These are phyloP conservation scores for Callopanchax toddi DNA, from an alignment of 2,113 vertebrate genomes.

Conservation along the genomic window DNA sequence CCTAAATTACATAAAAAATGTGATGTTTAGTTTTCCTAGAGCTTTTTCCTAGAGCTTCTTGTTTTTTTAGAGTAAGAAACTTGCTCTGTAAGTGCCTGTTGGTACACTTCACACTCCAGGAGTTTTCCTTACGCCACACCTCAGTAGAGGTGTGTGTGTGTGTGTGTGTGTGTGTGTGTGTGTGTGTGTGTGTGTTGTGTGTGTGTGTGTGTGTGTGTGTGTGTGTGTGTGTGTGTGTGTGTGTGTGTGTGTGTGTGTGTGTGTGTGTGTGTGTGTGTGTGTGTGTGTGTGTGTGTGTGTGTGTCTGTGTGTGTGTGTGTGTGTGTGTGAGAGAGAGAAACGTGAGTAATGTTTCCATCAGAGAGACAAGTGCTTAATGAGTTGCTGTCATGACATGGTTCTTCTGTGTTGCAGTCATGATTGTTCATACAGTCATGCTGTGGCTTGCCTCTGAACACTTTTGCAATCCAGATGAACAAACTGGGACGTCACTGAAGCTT, in stretches of 20 bases:
- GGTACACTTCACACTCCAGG: not conserved
- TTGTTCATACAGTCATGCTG: slow-evolving; percentile 40
- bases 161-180: not conserved
- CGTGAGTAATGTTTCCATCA: not conserved
- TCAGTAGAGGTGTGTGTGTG: not conserved
- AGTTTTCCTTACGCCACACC: not conserved
- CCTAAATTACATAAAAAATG: no score
- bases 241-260: not conserved
- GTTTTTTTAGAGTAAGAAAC: not conserved
- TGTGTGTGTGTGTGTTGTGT: not conserved
- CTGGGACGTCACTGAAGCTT: not conserved
- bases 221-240: not conserved
- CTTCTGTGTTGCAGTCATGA: not conserved
- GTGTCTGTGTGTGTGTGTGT: not conserved
- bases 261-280: not conserved
- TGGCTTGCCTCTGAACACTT: slow-evolving; percentile 16
- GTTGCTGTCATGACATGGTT: not conserved
- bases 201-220: not conserved
- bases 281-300: not conserved
- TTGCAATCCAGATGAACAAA: slow-evolving; percentile 4
- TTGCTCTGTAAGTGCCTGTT: not conserved
- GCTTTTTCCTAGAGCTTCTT: not conserved
- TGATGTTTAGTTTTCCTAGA: no score
- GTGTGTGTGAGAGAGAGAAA: slow-evolving; percentile 6
- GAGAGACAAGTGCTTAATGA: not conserved